Evolutionary conservation across 2,113 vertebrate species (phyloP), one percentile per base, ranked within the genome.

Genomic region (Lynx canadensis): DNA sequence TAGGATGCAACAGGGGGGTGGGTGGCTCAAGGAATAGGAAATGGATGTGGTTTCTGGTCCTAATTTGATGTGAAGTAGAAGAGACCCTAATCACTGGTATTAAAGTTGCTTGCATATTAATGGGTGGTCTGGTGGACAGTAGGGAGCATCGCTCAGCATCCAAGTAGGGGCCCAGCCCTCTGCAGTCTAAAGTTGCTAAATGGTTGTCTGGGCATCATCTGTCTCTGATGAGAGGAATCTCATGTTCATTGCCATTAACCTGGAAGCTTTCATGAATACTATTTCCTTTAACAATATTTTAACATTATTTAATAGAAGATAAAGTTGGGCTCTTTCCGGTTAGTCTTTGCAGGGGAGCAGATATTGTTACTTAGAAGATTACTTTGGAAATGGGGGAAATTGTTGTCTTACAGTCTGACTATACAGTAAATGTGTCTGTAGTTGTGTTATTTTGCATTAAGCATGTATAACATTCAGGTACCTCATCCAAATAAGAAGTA

Each of bases 231-330:
- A 98, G 97, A 96, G 74, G 83, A 98, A 96, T 97, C 94, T 97
- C 97, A 97, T 97, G 96, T 97, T 98, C 97, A 95, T 97, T 97
- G 95, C 90, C 38, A 95, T 98, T 98, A 97, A 96, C 97, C 97
- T 97, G 97, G 98, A 97, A 98, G 94, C 95, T 98, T 98, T 97
- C 96, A 78, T 91, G 93, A 98, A 60, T 97, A 92, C 95, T 76
- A 38, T 91, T 97, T 93, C 79, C 95, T 97, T 98, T 98, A 91
- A 93, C 97, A 96, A 63, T n/a, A 97, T 96, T 83, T 97, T 52
- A 95, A 95, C 71, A 89, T 93, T 36, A 76, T 94, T 95, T 79
- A n/a, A 73, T 48, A 85, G 94, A 89, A 85, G 83, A 65, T 55
- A 87, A 91, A 89, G 65, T 57, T 14, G 31, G 85, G 80, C 66